phyloP scores from a whole-genome alignment of 1,140 invertebrate species.

The Papilio machaon region DNA sequence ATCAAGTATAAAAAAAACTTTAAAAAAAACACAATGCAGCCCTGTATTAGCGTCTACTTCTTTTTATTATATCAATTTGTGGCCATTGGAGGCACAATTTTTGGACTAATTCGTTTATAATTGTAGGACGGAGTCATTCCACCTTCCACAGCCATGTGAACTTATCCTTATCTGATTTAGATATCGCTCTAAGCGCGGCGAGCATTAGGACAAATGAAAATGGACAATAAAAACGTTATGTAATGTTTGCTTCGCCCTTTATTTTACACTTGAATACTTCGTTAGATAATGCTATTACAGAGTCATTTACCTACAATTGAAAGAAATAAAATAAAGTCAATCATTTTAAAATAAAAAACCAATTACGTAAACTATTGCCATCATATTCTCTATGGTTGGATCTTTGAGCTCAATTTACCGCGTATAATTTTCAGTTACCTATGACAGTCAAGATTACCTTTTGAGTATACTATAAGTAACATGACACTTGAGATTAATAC shows the following conservation, averaged over 20 bases:
- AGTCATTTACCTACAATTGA: not conserved
- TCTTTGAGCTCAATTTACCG: no score
- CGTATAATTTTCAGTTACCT: no score
- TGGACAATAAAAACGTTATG: constrained; percentile 40
- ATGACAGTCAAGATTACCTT: no score
- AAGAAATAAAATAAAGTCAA: not conserved
- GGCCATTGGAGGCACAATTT: constrained; percentile 76
- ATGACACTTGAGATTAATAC: no score
- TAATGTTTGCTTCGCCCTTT: constrained; percentile 18
- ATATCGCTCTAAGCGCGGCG: constrained; percentile 52
- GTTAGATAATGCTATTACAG: constrained; percentile 28
- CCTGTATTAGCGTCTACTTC: constrained; percentile 59
- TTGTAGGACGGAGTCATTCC: constrained; percentile 68
- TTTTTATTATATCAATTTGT: constrained; percentile 82
- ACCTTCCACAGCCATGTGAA: constrained; percentile 58
- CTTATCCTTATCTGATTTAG: constrained; percentile 65
- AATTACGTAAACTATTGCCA: not conserved
- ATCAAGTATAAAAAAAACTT: not conserved
- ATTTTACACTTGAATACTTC: constrained; percentile 36
- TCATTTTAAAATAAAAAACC: constrained; percentile 4
- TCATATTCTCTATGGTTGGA: no score
- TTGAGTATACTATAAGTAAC: no score
- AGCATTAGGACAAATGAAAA: constrained; percentile 63
- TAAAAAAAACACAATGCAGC: constrained; percentile 37
- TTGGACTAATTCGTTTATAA: constrained; percentile 80